Evolutionary conservation across 92 coral and sea anemone species (phyloP).

Genomic region (Zoanthus gigantus): DNA sequence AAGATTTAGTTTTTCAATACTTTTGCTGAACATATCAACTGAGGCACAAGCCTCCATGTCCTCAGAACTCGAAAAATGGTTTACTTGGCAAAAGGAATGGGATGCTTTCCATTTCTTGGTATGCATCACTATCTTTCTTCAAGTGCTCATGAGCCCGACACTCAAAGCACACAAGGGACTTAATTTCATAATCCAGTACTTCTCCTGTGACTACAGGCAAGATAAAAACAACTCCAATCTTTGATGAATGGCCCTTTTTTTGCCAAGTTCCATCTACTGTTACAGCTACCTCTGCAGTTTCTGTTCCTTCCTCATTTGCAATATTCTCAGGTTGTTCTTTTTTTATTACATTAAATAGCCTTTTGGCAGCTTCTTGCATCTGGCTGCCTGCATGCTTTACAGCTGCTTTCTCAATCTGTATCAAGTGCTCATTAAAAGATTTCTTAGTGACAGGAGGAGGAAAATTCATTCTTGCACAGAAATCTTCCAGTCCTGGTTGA

Average conservation of each 20-base stretch:
- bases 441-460: slow-evolving; percentile 63
- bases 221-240: neutral
- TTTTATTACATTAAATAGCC: slow-evolving; percentile 11
- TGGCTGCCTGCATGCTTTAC: slow-evolving; percentile 18
- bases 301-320: neutral
- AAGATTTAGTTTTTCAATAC: slow-evolving; percentile 20
- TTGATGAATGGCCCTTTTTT: neutral
- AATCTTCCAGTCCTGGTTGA: slow-evolving; percentile 32
- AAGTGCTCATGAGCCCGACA: slow-evolving; percentile 40
- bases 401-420: neutral
- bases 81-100: slow-evolving; percentile 43
- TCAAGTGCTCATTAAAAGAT: neutral
- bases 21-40: slow-evolving; percentile 46
- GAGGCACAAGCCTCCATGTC: slow-evolving; percentile 61
- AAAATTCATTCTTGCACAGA: slow-evolving; percentile 64
- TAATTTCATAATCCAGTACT: slow-evolving; percentile 44
- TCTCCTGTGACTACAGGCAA: slow-evolving; percentile 45
- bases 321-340: neutral
- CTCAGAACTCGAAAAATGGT: slow-evolving; percentile 48
- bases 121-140: slow-evolving; percentile 47
- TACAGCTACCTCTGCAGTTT: neutral
- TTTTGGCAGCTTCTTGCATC: slow-evolving; percentile 45
- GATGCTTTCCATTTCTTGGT: slow-evolving; percentile 33
- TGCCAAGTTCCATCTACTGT: too few relatives aligned
- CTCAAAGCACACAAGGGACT: neutral